Percentiles rank a stretch among this genome's conserved stretches.
phyloP scores from a whole-genome alignment of 1,140 invertebrate genomes.

The Batillaria attramentaria region DNA sequence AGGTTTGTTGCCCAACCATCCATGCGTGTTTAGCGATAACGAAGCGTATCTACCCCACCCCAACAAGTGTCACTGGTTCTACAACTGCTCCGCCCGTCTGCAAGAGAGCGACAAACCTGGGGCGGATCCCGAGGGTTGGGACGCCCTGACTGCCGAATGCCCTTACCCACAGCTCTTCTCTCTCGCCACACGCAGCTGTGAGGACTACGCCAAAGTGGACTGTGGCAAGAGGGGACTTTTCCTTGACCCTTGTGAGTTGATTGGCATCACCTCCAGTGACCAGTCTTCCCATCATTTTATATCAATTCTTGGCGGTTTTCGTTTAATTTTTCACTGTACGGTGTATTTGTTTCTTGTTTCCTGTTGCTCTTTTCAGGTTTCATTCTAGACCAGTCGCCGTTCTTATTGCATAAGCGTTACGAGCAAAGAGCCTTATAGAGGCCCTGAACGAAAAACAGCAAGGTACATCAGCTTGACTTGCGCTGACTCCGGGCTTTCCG shows the following conservation, averaged over 20 bases:
- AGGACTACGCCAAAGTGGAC: constrained; percentile 29
- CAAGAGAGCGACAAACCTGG: neutral
- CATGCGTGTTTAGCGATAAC: constrained; percentile 21
- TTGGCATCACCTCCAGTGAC: neutral
- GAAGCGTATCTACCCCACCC: constrained; percentile 28
- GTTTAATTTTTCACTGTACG: neutral
- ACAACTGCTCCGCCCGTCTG: constrained; percentile 30
- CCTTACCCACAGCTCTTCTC: constrained; percentile 38
- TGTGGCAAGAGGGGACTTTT: constrained; percentile 25
- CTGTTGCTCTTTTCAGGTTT: too few relatives aligned
- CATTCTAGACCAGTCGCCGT: too few relatives aligned
- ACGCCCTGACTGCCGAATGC: constrained; percentile 35
- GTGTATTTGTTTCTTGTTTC: neutral
- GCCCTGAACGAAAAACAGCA: too few relatives aligned
- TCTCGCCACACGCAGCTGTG: constrained; percentile 10
- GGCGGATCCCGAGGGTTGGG: constrained; percentile 5
- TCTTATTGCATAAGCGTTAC: too few relatives aligned
- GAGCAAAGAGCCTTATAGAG: too few relatives aligned
- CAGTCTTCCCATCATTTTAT: neutral
- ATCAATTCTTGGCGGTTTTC: neutral
- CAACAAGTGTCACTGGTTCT: constrained; percentile 33
- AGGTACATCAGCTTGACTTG: too few relatives aligned
- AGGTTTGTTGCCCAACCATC: constrained; percentile 32
- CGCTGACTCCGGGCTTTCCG: too few relatives aligned
- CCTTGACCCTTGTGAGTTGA: constrained; percentile 37